These are phyloP conservation scores for Cnemophilus loriae DNA, from an alignment of 2,113 vertebrate species.

Conservation along the genomic window DNA sequence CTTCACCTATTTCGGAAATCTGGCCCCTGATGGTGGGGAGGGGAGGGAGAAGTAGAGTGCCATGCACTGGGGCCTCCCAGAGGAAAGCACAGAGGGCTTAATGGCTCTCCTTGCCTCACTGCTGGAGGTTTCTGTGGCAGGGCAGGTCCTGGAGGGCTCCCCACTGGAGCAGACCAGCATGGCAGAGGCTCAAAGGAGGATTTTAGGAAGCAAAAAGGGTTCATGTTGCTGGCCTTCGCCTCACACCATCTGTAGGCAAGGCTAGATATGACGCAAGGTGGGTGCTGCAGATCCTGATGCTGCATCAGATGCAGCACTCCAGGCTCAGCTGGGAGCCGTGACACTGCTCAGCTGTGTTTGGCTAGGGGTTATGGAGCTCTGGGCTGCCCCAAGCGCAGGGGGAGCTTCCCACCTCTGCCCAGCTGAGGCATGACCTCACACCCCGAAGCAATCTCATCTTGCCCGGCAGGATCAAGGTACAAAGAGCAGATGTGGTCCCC, in stretches of 20 bases:
- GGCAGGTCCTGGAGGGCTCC: neutral
- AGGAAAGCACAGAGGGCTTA: neutral
- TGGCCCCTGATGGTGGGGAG: rapidly evolving
- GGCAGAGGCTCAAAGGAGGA: neutral
- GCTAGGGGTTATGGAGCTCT: neutral
- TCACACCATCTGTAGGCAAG: neutral
- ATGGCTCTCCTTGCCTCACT: neutral
- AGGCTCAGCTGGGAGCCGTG: neutral
- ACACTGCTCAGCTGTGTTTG: neutral
- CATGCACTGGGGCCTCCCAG: neutral
- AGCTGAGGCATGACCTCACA: neutral
- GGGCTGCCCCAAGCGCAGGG: neutral
- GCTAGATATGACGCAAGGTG: neutral
- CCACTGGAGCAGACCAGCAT: neutral
- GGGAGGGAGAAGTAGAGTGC: neutral
- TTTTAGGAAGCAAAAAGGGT: neutral
- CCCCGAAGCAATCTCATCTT: neutral
- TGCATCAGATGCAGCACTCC: neutral
- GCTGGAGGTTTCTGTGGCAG: neutral
- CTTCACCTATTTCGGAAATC: slow-evolving; percentile 10
- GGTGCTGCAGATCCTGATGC: neutral
- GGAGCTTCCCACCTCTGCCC: neutral
- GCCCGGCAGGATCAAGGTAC: neutral
- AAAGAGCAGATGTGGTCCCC: neutral
- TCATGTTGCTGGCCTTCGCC: neutral